These are phyloP conservation scores for Parnassius orleans DNA, from an alignment of 2,888 invertebrate genomes.

Conservation along the genomic window DNA sequence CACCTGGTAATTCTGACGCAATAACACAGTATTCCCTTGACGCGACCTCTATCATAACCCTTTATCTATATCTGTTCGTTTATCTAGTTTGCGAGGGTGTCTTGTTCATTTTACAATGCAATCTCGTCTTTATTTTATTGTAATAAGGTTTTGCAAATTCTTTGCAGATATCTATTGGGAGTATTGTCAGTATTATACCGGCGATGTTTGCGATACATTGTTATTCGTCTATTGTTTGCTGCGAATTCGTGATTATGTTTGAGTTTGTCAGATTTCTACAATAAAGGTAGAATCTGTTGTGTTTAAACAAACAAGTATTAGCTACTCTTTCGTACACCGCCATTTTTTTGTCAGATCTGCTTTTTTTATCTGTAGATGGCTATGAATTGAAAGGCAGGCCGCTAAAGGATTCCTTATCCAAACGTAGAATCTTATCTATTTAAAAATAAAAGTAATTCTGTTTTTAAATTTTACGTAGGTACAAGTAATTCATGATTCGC, in stretches of 20 bases:
- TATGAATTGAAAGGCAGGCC: background rate
- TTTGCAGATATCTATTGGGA: constrained; percentile 9
- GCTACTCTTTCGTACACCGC: constrained; percentile 31
- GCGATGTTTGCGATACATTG: constrained; percentile 52
- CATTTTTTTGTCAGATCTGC: constrained; percentile 19
- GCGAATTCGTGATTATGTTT: constrained; percentile 55
- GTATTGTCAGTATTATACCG: constrained; percentile 29
- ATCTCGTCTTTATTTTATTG: background rate
- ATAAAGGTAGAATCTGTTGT: constrained; percentile 40
- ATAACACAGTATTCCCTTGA: constrained; percentile 30
- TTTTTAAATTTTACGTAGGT: background rate
- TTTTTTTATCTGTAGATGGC: constrained; percentile 6
- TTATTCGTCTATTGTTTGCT: constrained; percentile 40
- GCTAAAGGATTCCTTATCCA: constrained; percentile 9
- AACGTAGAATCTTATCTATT: constrained; percentile 4
- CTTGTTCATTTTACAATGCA: background rate
- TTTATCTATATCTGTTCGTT: constrained; percentile 29
- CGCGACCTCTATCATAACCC: constrained; percentile 33
- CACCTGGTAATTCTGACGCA: constrained; percentile 29
- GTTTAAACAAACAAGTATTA: constrained; percentile 37
- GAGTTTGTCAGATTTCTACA: constrained; percentile 60
- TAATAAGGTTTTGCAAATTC: background rate
- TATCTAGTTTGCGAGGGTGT: constrained; percentile 34
- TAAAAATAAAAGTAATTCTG: background rate
- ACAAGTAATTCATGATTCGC: too few species aligned